phyloP scores from a whole-genome alignment of 2,888 invertebrate species.

The Orthosia gothica region DNA sequence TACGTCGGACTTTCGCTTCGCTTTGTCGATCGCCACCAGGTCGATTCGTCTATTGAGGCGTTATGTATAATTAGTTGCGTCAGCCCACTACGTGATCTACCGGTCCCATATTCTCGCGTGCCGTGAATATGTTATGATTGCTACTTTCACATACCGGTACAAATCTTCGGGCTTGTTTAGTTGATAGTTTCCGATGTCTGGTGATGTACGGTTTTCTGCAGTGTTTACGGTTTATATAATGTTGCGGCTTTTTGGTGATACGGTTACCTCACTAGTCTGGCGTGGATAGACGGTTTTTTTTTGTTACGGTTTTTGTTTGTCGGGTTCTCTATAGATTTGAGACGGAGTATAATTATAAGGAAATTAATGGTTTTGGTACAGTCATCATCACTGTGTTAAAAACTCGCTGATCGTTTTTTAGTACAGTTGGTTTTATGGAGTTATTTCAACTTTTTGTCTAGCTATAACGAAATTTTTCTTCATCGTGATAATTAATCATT shows the following conservation, averaged over 20 bases:
- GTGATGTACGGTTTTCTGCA: conserved; percentile 40
- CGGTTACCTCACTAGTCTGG: conserved; percentile 25
- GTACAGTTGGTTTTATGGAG: neutral
- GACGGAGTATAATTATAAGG: conserved; percentile 23
- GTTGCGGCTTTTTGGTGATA: conserved; percentile 19
- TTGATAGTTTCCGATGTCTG: conserved; percentile 50
- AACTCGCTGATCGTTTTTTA: neutral
- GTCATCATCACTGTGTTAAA: conserved; percentile 13
- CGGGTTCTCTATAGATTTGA: neutral
- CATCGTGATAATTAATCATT: neutral
- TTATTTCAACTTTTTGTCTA: neutral
- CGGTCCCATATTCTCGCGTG: conserved; percentile 83
- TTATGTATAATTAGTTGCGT: conserved; percentile 89
- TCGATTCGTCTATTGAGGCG: conserved; percentile 81
- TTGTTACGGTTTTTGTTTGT: conserved; percentile 26
- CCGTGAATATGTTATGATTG: conserved; percentile 84
- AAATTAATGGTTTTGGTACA: conserved; percentile 20
- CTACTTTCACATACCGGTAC: conserved; percentile 86
- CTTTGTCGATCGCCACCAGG: conserved; percentile 68
- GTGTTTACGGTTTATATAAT: conserved; percentile 20
- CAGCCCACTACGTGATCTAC: conserved; percentile 86
- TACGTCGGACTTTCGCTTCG: conserved; percentile 85
- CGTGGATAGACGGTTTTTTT: conserved; percentile 36
- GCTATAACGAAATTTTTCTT: neutral
- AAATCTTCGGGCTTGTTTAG: conserved; percentile 74